These are phyloP conservation scores for Pseudorectes ferrugineus DNA, from an alignment of 2,113 vertebrate species.

Conservation along the genomic window DNA sequence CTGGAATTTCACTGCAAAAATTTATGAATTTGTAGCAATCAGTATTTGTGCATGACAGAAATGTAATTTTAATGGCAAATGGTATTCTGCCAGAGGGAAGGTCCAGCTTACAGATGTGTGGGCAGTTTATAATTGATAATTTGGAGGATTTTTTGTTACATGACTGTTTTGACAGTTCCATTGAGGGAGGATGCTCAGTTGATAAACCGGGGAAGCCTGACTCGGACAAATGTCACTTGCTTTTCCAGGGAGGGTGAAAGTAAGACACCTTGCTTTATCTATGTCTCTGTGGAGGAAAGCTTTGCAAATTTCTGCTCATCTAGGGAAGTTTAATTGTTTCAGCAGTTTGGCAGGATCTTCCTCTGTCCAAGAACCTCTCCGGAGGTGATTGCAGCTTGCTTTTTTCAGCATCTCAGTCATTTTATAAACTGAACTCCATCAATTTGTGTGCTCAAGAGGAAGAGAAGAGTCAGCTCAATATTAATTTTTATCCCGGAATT, in stretches of 20 bases:
- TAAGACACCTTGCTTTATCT: background rate
- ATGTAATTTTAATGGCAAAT: background rate
- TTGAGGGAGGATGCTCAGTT: background rate
- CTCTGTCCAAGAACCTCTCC: background rate
- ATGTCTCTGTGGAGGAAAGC: background rate
- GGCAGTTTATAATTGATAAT: background rate
- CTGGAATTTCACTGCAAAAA: background rate
- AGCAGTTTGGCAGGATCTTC: background rate
- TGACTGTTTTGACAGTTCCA: background rate
- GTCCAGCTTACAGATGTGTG: background rate
- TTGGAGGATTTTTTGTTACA: background rate
- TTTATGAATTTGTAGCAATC: background rate
- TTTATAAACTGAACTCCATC: background rate
- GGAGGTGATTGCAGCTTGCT: background rate
- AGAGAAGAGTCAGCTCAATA: background rate
- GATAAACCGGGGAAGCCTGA: background rate
- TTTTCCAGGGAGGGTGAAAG: background rate
- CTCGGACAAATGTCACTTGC: background rate
- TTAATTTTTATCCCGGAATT: background rate
- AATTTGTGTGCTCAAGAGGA: background rate
- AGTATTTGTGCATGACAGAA: background rate
- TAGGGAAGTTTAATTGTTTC: background rate
- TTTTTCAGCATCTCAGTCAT: background rate
- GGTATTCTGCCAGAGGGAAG: background rate
- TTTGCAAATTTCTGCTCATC: background rate